Conservation (phyloP, 2,888 invertebrate genomes). For the Lycocerus yunnanus region DNA sequence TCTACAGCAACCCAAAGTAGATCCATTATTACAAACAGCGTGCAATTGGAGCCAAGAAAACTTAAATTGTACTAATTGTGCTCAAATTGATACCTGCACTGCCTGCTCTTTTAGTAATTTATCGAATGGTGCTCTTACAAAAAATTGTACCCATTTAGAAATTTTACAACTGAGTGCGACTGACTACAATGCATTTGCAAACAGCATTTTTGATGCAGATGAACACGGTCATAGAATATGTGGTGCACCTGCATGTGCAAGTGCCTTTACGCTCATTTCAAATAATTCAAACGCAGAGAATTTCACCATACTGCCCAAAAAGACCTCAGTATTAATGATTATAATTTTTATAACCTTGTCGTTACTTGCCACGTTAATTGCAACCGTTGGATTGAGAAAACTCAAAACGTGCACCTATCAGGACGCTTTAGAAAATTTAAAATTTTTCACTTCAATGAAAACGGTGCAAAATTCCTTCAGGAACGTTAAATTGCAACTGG, state of each 20-base stretch:
- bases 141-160: constrained; percentile 17
- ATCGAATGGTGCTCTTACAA: constrained; percentile 11
- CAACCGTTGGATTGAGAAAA: constrained; percentile 57
- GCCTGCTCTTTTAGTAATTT: constrained; percentile 14
- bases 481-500: constrained; percentile 69
- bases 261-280: constrained; percentile 30
- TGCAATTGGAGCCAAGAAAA: background rate
- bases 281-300: constrained; percentile 29
- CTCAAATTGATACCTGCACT: constrained; percentile 22
- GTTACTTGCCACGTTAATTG: constrained; percentile 55
- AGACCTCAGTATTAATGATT: constrained; percentile 51
- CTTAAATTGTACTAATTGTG: constrained; percentile 21
- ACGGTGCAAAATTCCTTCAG: constrained; percentile 60
- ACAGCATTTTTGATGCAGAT: constrained; percentile 60
- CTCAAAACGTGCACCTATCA: constrained; percentile 63
- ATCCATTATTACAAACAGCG: background rate
- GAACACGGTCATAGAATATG: constrained; percentile 63
- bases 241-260: constrained; percentile 63
- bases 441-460: constrained; percentile 55
- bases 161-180: constrained; percentile 23
- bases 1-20: background rate
- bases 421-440: constrained; percentile 56
- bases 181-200: constrained; percentile 49
- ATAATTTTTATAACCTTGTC: constrained; percentile 56
- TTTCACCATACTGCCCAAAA: constrained; percentile 47